These are phyloP conservation scores for Pseudococcus longispinus DNA, from an alignment of 2,888 invertebrate genomes.

Conservation along the genomic window DNA sequence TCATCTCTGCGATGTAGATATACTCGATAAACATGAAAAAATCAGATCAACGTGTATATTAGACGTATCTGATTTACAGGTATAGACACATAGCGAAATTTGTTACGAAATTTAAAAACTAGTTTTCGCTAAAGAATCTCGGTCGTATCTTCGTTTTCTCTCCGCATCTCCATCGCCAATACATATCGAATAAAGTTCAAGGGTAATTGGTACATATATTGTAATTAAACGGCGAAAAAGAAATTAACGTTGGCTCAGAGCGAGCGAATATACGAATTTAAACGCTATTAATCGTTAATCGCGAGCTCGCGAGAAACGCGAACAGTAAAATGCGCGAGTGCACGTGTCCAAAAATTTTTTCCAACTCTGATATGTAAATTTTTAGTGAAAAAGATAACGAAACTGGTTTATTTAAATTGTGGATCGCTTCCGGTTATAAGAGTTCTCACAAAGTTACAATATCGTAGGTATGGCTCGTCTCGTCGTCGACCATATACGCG, in stretches of 20 bases:
- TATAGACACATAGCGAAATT: neutral
- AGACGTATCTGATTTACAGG: neutral
- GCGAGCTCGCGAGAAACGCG: neutral
- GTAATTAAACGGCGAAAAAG: neutral
- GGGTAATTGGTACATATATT: neutral
- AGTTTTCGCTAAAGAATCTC: neutral
- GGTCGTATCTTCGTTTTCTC: neutral
- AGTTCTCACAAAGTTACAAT: constrained; percentile 41
- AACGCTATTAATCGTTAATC: neutral
- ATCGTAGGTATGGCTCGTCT: neutral
- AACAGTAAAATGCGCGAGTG: neutral
- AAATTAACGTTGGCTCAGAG: neutral
- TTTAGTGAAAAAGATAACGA: constrained; percentile 30
- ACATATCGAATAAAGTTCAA: constrained; percentile 14
- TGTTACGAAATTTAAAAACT: constrained; percentile 34
- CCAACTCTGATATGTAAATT: constrained; percentile 23
- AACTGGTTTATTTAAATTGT: constrained; percentile 30
- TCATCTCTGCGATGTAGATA: neutral
- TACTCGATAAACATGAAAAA: neutral
- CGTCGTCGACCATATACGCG: neutral
- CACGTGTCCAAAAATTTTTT: constrained; percentile 4
- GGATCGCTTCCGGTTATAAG: constrained; percentile 39
- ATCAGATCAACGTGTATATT: neutral
- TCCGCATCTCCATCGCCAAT: neutral
- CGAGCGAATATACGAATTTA: neutral